Evolutionary conservation across 1,140 invertebrate species (phyloP).

Genomic region (Diprion similis): DNA sequence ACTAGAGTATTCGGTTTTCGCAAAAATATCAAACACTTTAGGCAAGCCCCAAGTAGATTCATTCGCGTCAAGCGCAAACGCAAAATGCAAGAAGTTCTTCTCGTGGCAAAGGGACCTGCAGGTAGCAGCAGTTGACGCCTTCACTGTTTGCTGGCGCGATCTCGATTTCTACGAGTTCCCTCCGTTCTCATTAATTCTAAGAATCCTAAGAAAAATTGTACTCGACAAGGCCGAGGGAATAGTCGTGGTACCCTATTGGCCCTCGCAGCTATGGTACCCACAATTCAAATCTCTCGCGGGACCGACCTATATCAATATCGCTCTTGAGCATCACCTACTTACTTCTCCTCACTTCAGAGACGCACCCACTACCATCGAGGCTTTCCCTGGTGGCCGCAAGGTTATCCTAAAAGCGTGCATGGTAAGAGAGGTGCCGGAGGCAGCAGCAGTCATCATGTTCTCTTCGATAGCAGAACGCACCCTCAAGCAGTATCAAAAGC

Average conservation of each 20-base stretch:
- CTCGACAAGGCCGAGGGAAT: constrained; percentile 36
- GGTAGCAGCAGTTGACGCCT: constrained; percentile 32
- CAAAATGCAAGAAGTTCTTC: no score
- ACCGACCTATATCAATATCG: no score
- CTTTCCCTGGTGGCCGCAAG: constrained; percentile 22
- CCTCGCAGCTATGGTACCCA: constrained; percentile 42
- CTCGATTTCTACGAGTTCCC: constrained; percentile 40
- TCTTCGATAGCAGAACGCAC: constrained; percentile 14
- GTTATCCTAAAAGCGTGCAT: constrained; percentile 20
- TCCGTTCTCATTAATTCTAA: constrained; percentile 34
- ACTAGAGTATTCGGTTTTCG: constrained; percentile 33
- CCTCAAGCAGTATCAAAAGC: constrained; percentile 29
- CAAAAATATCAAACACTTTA: constrained; percentile 33
- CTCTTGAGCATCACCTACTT: no score
- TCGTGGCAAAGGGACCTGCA: no score
- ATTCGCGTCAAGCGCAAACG: no score
- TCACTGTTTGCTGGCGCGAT: constrained; percentile 34
- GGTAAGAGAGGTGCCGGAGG: constrained; percentile 10
- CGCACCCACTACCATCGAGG: no score
- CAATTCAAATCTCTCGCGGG: no score
- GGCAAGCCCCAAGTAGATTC: constrained; percentile 20
- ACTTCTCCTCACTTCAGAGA: no score
- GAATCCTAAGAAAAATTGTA: constrained; percentile 37
- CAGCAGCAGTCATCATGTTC: constrained; percentile 8
- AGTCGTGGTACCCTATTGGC: constrained; percentile 44